Evolutionary conservation across 1,140 invertebrate species (phyloP), one percentile per base, ranked within the genome.

Genomic region (Samia ricini): DNA sequence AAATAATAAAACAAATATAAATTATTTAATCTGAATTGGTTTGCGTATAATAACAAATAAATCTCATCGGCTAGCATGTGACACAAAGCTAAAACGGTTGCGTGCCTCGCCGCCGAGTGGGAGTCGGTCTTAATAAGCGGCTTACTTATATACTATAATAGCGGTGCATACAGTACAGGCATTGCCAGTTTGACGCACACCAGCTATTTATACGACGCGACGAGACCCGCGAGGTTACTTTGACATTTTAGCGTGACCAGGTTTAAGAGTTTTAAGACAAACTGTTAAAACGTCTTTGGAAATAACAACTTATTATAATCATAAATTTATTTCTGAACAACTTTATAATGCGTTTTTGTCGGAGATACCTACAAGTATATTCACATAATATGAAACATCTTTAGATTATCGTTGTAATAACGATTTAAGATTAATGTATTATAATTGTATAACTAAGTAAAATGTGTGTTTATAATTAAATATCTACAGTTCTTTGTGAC

Each of bases 101-200:
- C 83, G 80, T 88, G 83, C 77, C 67, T 74, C 68, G 71, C 69
- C 68, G 55, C 65, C 76, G 76, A 81, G 81, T 83, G 82, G 84
- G 84, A 85, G 83, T 81, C 77, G 69, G 75, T 83, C 81, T 85
- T 85, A 87, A 83, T 87, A 87, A 84, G 83, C 75, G 68, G 71
- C 75, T 80, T 33, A 57, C 56, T 36, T 84, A 85, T 79, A 84
- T 83, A 88, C 78, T 78, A 85, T 81, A 81, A 84, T 74, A 80
- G 19, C 22, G 50, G 19, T 51, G 50, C 55, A 56, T 29, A 42
- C 33, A 15, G 33, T 42, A 42, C 33, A 42, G 33, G 33, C 33
- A 42, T 29, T 23, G 71, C 63, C 56, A 64, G 63, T 54, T 71
- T 73, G 73, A 79, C 72, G 70, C 70, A 76, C 66, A 64, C 49